Evolutionary conservation across 2,888 invertebrate species (phyloP).

Genomic region (Nipponacmea schrenckii): DNA sequence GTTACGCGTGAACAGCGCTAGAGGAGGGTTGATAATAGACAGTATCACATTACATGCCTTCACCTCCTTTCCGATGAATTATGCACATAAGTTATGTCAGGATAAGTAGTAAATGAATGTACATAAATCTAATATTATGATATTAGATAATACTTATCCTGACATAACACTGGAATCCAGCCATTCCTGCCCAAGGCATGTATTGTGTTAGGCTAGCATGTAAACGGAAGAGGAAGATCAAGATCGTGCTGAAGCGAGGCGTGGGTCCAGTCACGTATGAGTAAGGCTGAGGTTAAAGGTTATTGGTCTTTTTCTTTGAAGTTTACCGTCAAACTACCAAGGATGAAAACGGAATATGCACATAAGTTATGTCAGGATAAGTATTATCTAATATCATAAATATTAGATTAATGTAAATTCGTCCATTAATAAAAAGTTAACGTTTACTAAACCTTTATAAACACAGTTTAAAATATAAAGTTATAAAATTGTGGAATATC

Average conservation of each 20-base stretch:
- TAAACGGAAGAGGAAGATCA: not conserved
- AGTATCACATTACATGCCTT: too few species aligned
- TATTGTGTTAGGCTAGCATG: not conserved
- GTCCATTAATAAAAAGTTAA: too few species aligned
- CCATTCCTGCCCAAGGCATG: not conserved
- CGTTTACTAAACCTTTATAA: too few species aligned
- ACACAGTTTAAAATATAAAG: too few species aligned
- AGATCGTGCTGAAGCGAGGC: not conserved
- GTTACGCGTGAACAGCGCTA: too few species aligned
- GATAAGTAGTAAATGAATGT: not conserved
- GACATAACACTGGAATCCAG: not conserved
- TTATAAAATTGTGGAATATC: too few species aligned
- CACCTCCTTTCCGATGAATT: too few species aligned
- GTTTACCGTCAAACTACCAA: not conserved
- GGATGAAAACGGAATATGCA: not conserved
- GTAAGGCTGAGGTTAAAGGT: not conserved
- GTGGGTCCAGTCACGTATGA: not conserved
- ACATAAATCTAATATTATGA: not conserved
- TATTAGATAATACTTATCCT: conserved; percentile 1
- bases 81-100: too few species aligned
- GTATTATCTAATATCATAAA: too few species aligned
- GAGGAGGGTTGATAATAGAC: too few species aligned
- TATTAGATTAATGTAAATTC: too few species aligned
- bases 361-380: too few species aligned
- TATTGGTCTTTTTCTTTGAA: not conserved